Percentiles rank a stretch among this genome's conserved stretches.
Evolutionary conservation across 2,888 invertebrate species (phyloP).

Genomic region (Brachynemurus nebulosus): DNA sequence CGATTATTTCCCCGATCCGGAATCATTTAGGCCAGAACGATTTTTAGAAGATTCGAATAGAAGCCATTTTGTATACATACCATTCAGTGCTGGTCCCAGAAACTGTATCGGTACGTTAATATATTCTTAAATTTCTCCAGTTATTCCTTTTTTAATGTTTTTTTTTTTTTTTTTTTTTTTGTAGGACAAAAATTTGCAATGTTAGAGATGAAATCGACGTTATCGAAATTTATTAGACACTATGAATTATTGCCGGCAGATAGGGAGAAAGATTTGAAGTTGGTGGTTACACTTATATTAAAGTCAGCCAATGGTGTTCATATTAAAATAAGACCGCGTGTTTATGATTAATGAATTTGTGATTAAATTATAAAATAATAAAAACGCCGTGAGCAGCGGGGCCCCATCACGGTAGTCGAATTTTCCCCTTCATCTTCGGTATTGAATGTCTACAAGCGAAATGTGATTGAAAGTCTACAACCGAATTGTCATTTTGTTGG

Average conservation of each 20-base stretch:
- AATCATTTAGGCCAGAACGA: slow-evolving; percentile 15
- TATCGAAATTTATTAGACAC: neutral
- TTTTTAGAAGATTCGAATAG: slow-evolving; percentile 9
- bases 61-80: slow-evolving; percentile 12
- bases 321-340: too few species aligned
- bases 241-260: neutral
- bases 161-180: neutral
- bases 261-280: neutral
- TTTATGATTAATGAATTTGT: too few species aligned
- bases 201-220: neutral
- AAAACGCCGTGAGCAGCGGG: too few species aligned
- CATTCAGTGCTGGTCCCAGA: slow-evolving; percentile 17
- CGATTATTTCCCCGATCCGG: slow-evolving; percentile 12
- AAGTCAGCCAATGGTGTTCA: neutral
- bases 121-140: neutral
- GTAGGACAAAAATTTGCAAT: neutral
- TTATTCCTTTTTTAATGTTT: neutral
- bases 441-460: too few species aligned
- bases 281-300: neutral
- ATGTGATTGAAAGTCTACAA: too few species aligned
- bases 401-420: too few species aligned
- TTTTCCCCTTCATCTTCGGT: too few species aligned
- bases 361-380: too few species aligned
- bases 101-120: slow-evolving; percentile 3
- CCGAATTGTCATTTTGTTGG: too few species aligned